These are phyloP conservation scores for Callaeas wilsoni DNA, from an alignment of 2,113 vertebrate species.

Conservation along the genomic window DNA sequence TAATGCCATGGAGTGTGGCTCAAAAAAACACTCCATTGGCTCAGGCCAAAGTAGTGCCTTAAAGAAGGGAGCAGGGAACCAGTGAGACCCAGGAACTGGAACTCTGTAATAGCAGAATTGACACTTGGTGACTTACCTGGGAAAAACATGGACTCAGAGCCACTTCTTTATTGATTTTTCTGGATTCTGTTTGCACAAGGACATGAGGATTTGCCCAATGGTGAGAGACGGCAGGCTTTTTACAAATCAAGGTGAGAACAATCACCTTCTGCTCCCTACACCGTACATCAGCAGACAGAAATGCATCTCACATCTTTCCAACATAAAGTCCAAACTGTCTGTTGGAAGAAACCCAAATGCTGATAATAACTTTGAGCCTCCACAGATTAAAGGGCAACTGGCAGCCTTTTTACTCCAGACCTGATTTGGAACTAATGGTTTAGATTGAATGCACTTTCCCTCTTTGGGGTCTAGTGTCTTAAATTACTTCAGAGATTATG, in stretches of 20 bases:
- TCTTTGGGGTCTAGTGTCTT: background rate
- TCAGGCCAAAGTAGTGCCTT: fast-evolving
- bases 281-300: background rate
- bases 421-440: background rate
- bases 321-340: background rate
- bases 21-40: background rate
- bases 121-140: background rate
- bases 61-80: background rate
- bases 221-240: background rate
- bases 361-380: background rate
- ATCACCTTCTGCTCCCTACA: background rate
- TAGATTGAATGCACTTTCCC: background rate
- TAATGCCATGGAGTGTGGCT: background rate
- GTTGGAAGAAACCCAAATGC: background rate
- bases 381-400: background rate
- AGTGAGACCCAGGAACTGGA: background rate
- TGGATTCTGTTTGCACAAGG: background rate
- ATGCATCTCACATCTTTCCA: background rate
- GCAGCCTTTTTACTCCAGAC: background rate
- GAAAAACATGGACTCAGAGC: background rate
- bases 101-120: background rate
- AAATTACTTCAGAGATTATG: background rate
- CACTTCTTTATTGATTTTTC: background rate
- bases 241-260: background rate
- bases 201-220: background rate